phyloP scores from a whole-genome alignment of 2,113 vertebrate species.

The Monopterus albus region DNA sequence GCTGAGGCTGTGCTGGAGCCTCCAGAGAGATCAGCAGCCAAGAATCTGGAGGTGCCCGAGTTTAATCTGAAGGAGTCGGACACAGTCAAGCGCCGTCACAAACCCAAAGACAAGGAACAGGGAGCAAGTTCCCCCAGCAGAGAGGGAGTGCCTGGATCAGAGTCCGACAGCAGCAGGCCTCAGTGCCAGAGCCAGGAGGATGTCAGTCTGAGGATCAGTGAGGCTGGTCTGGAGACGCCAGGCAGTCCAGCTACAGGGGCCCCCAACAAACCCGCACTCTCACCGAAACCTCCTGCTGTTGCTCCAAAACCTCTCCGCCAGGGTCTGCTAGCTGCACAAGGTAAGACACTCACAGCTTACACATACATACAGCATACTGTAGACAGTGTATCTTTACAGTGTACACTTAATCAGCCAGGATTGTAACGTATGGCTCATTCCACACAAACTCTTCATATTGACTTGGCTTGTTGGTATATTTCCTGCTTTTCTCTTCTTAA shows the following conservation, averaged over 20 bases:
- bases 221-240: conserved; percentile 75
- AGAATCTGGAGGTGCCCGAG: conserved; percentile 79
- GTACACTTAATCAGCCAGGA: too few species aligned
- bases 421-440: too few species aligned
- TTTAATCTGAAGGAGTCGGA: conserved; percentile 97
- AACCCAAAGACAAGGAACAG: conserved; percentile 87
- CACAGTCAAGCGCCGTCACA: conserved; percentile 93
- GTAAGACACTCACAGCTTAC: conserved; percentile 34
- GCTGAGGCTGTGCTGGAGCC: conserved; percentile 66
- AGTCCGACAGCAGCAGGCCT: conserved; percentile 6
- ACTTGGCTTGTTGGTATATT: background rate
- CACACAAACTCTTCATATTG: background rate
- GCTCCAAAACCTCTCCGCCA: conserved; percentile 71
- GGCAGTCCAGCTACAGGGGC: conserved; percentile 64
- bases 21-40: conserved; percentile 26
- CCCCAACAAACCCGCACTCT: conserved; percentile 75
- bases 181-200: conserved; percentile 46
- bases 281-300: conserved; percentile 65
- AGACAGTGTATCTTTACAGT: too few species aligned
- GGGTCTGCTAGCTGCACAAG: conserved; percentile 66
- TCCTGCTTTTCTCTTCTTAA: background rate
- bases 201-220: conserved; percentile 70
- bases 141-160: conserved; percentile 49
- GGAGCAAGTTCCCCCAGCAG: conserved; percentile 62
- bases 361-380: too few species aligned